These are phyloP conservation scores for Perdita meconis DNA, from an alignment of 2,888 invertebrate genomes.

Conservation along the genomic window DNA sequence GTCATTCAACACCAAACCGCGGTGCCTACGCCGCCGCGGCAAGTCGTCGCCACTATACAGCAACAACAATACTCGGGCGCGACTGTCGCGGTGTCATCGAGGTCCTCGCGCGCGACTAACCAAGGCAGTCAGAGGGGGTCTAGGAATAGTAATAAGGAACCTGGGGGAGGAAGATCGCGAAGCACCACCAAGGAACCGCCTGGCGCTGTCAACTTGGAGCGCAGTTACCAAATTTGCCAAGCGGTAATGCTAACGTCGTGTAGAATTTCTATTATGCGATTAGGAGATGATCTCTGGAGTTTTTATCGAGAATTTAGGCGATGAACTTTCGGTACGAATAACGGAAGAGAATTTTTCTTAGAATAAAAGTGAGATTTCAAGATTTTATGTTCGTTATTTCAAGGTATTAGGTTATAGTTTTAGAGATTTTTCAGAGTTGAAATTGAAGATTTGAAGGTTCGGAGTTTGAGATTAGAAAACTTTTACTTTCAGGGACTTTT, in stretches of 20 bases:
- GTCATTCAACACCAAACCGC: constrained; percentile 78
- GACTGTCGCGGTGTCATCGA: constrained; percentile 72
- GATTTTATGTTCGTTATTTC: no score
- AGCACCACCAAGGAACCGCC: constrained; percentile 92
- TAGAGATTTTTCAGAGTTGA: no score
- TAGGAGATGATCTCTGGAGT: no score
- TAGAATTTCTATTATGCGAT: no score
- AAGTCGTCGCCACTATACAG: constrained; percentile 74
- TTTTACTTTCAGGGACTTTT: no score
- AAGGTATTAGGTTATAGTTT: no score
- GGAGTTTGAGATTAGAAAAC: no score
- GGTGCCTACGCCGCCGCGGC: constrained; percentile 70
- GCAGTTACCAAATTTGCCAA: constrained; percentile 97
- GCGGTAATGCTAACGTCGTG: constrained; percentile 87
- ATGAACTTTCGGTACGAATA: no score
- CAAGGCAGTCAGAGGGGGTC: constrained; percentile 78
- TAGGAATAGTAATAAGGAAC: constrained; percentile 79
- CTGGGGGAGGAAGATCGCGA: constrained; percentile 78
- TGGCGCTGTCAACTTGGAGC: constrained; percentile 95
- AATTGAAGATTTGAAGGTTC: no score
- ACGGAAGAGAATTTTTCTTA: no score
- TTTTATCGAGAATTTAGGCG: no score
- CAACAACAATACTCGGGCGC: constrained; percentile 70
- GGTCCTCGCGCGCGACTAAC: constrained; percentile 75
- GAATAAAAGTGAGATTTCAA: no score